Evolutionary conservation across 1,140 invertebrate genomes (phyloP), one percentile per base, ranked within the genome.

Genomic region (Eumaeus atala): DNA sequence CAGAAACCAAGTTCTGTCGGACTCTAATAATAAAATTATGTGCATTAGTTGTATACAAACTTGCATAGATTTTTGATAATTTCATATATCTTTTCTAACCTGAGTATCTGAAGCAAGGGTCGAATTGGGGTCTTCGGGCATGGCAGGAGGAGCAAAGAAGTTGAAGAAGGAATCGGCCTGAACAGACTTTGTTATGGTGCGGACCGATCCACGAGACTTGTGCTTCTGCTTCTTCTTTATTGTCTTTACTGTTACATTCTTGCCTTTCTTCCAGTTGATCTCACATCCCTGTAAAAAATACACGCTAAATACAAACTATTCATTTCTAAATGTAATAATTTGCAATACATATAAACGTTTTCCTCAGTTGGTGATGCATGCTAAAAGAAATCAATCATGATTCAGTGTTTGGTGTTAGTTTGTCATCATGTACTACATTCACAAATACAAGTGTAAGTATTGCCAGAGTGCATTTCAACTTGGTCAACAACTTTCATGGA

Each of bases 191-290:
- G 95, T 97, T 49, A 99, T 92, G 28, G 95, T 98, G 72, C 97
- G 92, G 59, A 96, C 94, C 7, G 95, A 93, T 55, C 96, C 97
- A 60, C 94, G 91, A 2, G 95, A 94, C 90, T 98, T 99, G 84
- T 99, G 97, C 83, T 99, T 99, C 87, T 99, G 97, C 85, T 97
- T 98, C 90, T 99, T 99, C 82, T 97, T 97, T 33, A 99, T 93
- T 9, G 94, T 95, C 89, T 99, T 99, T 2, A 98, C 91, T 3
- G 98, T 99, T 7, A 99, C 93, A 81, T 99, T 98, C 88, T 98
- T 99, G 52, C 96, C 96, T 73, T 96, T 95, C 57, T 96, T 94
- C 97, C 97, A 99, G 72, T 97, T 92, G 68, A 99, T 98, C 38
- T 90, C 89, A 69, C 95, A 97, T 33, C 95, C 95, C 91, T 93